These are phyloP conservation scores for Luscinia luscinia DNA, from an alignment of 2,797 vertebrate genomes.

Conservation along the genomic window DNA sequence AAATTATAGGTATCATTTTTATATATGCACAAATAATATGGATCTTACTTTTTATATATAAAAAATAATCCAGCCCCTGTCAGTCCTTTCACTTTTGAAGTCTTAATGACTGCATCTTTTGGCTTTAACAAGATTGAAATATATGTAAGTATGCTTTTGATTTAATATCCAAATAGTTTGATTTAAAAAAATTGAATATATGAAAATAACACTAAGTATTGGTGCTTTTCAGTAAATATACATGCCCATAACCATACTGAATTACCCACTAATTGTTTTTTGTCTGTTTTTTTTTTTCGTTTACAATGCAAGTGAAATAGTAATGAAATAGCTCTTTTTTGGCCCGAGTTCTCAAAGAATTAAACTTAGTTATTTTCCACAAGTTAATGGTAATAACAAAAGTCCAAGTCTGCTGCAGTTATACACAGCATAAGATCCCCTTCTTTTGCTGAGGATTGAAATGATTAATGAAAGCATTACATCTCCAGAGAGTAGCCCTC, in stretches of 20 bases:
- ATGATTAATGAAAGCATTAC: conserved; percentile 25
- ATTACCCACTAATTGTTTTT: neutral
- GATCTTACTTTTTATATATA: neutral
- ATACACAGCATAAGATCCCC: neutral
- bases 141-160: neutral
- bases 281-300: rapidly evolving
- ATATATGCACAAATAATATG: neutral
- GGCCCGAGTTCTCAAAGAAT: neutral
- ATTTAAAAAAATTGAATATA: neutral
- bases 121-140: neutral
- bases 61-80: neutral
- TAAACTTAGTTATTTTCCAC: neutral
- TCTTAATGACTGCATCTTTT: neutral
- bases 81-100: neutral
- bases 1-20: neutral
- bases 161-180: neutral
- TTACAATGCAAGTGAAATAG: neutral
- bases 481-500: conserved; percentile 1
- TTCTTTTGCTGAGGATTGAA: neutral
- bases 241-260: neutral
- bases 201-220: neutral
- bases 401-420: neutral
- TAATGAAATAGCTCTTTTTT: neutral
- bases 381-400: neutral
- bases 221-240: neutral